Percentiles rank a stretch among this genome's conserved stretches.
Evolutionary conservation across 2,113 vertebrate species (phyloP).

Genomic region (Vicugna pacos): DNA sequence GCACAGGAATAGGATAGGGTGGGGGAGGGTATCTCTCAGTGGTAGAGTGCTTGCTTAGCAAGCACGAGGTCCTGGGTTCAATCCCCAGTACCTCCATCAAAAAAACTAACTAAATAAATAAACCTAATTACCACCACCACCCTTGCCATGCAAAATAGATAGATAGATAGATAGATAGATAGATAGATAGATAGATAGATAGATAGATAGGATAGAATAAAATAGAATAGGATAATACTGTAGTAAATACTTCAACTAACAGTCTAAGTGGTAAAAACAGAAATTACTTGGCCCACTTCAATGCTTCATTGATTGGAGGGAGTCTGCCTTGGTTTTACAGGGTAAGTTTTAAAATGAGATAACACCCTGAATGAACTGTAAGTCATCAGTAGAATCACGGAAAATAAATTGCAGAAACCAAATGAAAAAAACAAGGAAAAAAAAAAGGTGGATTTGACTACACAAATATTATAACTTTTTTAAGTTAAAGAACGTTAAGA

Average conservation of each 20-base stretch:
- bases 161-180: no score
- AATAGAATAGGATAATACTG: not conserved
- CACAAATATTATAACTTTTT: not conserved
- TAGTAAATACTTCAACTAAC: not conserved
- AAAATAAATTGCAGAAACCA: not conserved
- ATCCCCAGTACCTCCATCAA: no score
- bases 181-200: no score
- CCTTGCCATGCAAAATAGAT: no score
- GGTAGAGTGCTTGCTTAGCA: no score
- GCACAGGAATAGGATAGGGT: no score
- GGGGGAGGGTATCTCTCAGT: no score
- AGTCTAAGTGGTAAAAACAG: not conserved
- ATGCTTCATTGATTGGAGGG: not conserved
- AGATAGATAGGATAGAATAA: no score
- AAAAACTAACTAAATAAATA: no score
- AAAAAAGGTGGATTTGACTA: not conserved
- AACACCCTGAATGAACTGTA: not conserved
- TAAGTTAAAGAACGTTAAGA: not conserved
- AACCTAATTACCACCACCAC: no score
- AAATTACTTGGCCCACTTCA: not conserved
- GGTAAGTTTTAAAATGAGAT: not conserved
- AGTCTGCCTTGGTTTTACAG: not conserved
- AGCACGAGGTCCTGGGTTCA: no score
- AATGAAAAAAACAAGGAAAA: not conserved
- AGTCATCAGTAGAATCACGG: not conserved